Base-by-base conservation (phyloP, 2,797 vertebrate species). In the Hydrolagus colliei region DNA sequence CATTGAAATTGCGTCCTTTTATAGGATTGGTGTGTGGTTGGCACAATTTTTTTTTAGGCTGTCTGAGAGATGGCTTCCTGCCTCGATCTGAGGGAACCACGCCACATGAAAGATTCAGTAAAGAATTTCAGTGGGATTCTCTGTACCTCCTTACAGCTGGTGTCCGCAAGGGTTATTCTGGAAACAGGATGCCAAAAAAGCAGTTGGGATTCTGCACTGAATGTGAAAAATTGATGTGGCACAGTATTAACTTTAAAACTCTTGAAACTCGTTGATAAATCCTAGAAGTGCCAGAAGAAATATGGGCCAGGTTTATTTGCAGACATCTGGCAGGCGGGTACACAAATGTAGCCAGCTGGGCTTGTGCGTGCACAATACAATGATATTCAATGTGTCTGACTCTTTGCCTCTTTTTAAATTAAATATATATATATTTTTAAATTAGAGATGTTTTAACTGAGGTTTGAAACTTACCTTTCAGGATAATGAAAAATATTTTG, bases 301-400 rank as follows among this genome's bases (percentile, higher is more conserved):
- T 92, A 89, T 89, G 90, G 90, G 89, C 87, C 87, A 88, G 89
- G 90, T 89, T 91, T 89, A 90, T 93, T 93, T 92, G 90, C 90
- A 91, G 87, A 89, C 88, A 89, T 90, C 90, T 92, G 88, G 86
- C 71, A 90, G 88, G 72, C 89, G 87, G 41, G 87, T 89, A 87
- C 91, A 92, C 89, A 92, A 92, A 91, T 86, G 74, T 0, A 62
- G 86, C 91, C 91, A 91, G 90, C 91, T 92, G 90, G 90, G 89
- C 87, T 77, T 88, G 87, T 88, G 86, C 79, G n/a, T 82, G 68
- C 79, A 82, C 79, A 82, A 82, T 84, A 35, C 79, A 52, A 88
- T 89, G 91, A 89, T 92, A 90, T 32, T 88, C 87, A 88, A 87
- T 86, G 86, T 87, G 87, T 18, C n/a, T 71, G 35, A 7, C 13